Evolutionary conservation across 2,113 vertebrate genomes (phyloP).

Genomic region (Nanorana parkeri): DNA sequence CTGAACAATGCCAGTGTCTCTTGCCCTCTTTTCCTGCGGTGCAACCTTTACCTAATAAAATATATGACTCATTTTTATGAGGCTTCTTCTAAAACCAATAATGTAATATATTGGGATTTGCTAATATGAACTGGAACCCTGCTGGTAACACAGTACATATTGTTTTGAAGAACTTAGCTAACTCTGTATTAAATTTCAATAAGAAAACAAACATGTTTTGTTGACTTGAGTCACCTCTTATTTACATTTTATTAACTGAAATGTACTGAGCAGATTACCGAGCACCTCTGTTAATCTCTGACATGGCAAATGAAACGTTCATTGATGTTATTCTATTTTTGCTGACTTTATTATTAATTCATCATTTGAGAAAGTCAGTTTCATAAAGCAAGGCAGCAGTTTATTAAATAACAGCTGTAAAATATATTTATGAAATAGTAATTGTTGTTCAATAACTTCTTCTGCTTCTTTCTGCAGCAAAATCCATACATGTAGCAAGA

Average conservation of each 20-base stretch:
- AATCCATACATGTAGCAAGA: too few relatives aligned
- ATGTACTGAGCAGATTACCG: constrained; percentile 25
- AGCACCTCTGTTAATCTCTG: constrained; percentile 24
- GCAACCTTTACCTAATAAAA: constrained; percentile 37
- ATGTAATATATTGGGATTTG: constrained; percentile 48
- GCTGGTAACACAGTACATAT: constrained; percentile 24
- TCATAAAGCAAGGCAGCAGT: too few relatives aligned
- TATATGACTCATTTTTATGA: constrained; percentile 42
- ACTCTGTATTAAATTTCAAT: constrained; percentile 33
- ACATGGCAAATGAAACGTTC: constrained; percentile 7
- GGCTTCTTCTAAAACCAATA: constrained; percentile 28
- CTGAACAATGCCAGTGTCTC: neutral
- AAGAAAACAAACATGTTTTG: constrained; percentile 44
- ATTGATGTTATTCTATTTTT: constrained; percentile 5
- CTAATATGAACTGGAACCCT: constrained; percentile 30
- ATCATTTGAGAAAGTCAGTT: neutral
- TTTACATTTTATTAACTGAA: constrained; percentile 34
- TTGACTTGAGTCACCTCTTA: constrained; percentile 7
- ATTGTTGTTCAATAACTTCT: too few relatives aligned
- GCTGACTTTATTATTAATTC: neutral
- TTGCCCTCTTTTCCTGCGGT: neutral
- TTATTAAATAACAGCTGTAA: too few relatives aligned
- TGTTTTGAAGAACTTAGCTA: constrained; percentile 30
- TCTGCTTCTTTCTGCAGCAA: too few relatives aligned
- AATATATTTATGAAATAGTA: too few relatives aligned